Conservation (phyloP, 2,888 invertebrate genomes). For the Macrophya alboannulata region DNA sequence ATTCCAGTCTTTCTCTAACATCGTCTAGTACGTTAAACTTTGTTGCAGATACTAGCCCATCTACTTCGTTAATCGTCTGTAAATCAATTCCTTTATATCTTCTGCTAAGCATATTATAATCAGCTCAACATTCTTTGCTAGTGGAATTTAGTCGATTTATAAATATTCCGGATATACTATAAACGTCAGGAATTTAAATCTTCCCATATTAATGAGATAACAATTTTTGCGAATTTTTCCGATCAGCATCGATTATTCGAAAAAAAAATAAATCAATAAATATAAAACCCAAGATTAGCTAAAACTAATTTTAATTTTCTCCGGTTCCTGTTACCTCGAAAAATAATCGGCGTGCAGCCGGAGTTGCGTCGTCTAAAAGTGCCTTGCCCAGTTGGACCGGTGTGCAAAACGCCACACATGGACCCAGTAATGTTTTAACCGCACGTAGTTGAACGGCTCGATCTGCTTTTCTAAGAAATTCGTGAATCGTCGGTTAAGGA, state of each 20-base stretch:
- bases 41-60: constrained; percentile 42
- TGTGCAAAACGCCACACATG: constrained; percentile 56
- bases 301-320: background rate
- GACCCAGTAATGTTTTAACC: constrained; percentile 58
- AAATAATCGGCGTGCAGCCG: constrained; percentile 60
- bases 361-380: constrained; percentile 64
- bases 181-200: background rate
- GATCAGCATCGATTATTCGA: background rate
- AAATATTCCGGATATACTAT: background rate
- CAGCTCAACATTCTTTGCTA: background rate
- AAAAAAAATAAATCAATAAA: background rate
- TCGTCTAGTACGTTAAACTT: constrained; percentile 50
- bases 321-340: constrained; percentile 63
- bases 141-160: background rate
- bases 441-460: constrained; percentile 48
- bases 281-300: background rate
- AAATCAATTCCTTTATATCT: constrained; percentile 24
- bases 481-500: constrained; percentile 63
- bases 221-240: background rate
- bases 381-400: constrained; percentile 63
- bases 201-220: background rate
- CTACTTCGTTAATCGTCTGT: constrained; percentile 64
- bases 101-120: background rate
- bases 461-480: constrained; percentile 60
- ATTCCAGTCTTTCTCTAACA: constrained; percentile 62